Base-by-base conservation (phyloP, 2,113 vertebrate species). In the Microcebus tavaratra region DNA sequence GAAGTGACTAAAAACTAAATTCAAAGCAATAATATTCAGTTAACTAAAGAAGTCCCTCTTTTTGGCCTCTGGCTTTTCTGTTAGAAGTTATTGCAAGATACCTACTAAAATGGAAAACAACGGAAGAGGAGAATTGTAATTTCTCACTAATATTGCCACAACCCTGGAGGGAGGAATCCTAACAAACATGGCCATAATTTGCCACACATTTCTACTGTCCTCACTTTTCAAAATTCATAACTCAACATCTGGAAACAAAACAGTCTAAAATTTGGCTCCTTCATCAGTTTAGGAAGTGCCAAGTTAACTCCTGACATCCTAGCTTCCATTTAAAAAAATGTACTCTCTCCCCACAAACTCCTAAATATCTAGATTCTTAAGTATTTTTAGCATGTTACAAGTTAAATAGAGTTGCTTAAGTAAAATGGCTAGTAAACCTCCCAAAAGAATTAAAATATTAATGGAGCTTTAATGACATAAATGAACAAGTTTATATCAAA, bases 311-410 rank as follows among this genome's bases (percentile, higher is more conserved):
- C 15, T 83, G 45, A 76, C 15, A 92, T 59, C 4, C 9, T 36
- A 29, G 13, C 75, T 86, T 94, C 36, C 75, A 82, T 57, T 90
- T 94, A 67, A 13, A 81, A 70, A 95, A 91, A 76, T 70, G n/a
- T 34, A 65, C 4, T 72, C 13, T 95, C 39, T 36, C 29, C 55
- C 18, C 15, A 8, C 2, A 73, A 83, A 76, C 36, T 1, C 3
- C 25, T 76, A 36, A 34, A 14, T 27, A 48, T 50, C 48, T 59
- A 90, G 39, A 73, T 79, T 94, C 45, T 88, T 61, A 78, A 87
- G 73, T 29, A 89, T 55, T 70, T 39, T 36, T 27, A 82, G 84
- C 67, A 79, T 5, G 59, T 45, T 57, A 61, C 25, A 85, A 61
- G 20, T 23, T 34, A 68, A 39, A 68, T 27, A 87, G 31, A 73